Evolutionary conservation across 2,888 invertebrate genomes (phyloP), one percentile per base, ranked within the genome.

Genomic region (Hypolimnas misippus): DNA sequence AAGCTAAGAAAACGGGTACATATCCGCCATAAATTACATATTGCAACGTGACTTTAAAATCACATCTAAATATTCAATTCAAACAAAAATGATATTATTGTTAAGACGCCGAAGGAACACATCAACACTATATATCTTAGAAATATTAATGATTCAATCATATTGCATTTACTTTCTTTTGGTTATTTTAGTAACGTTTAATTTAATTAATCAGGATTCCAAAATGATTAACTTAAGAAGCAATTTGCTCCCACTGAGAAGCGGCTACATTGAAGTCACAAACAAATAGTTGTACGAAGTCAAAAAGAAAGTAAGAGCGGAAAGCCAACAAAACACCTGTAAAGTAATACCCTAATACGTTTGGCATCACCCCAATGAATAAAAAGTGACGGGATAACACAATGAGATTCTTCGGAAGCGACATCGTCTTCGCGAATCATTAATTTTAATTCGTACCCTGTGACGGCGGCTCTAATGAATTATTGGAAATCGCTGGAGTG

Each of bases 381-480:
- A 87, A 89, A 89, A 89, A 90, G 86, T 83, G 87, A 82, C 83
- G 84, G 76, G 83, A 86, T 86, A 85, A 87, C 81, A 79, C 84
- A 82, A 82, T 81, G 83, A 80, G 83, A 86, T 85, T 81, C 81
- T 81, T 75, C 80, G 78, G 77, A 83, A 77, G 79, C 84, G 81
- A 78, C 79, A 80, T 82, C 82, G 82, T 84, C 83, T 83, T 87
- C 83, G 82, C 89, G 87, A 87, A 89, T 91, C 92, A 92, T 92
- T 90, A 91, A 92, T 91, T 91, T 91, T 91, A 92, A 92, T 92
- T 92, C 89, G 87, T 83, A 82, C 83, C 85, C 86, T 86, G 87
- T 85, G 89, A 88, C 87, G 85, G 81, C 78, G 77, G 82, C 85
- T 84, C 81, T 92, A 91, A 92, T 92, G 91, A 91, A 90, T 91